phyloP scores from a whole-genome alignment of 2,888 invertebrate genomes.

The Torymus texanus region DNA sequence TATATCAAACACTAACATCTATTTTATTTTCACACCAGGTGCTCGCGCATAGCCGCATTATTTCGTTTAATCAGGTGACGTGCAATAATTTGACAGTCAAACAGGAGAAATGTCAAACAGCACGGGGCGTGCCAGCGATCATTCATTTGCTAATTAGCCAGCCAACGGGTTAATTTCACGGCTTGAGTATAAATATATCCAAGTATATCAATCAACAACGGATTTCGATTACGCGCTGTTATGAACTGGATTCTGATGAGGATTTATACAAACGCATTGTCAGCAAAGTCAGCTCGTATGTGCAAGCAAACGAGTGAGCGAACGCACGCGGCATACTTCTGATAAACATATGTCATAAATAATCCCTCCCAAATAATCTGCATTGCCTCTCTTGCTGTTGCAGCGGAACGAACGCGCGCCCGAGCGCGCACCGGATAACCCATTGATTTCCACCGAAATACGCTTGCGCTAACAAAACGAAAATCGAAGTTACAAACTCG shows the following conservation, averaged over 20 bases:
- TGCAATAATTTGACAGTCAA: background rate
- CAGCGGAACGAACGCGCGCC: background rate
- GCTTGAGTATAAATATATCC: slow-evolving; percentile 57
- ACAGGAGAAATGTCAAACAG: background rate
- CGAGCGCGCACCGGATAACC: background rate
- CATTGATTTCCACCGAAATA: slow-evolving; percentile 36
- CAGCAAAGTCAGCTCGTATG: slow-evolving; percentile 9
- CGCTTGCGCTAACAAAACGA: slow-evolving; percentile 23
- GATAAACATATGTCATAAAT: slow-evolving; percentile 41
- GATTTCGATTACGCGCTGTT: slow-evolving; percentile 24
- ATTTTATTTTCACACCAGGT: no score
- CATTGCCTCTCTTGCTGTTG: background rate
- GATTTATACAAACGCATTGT: slow-evolving; percentile 31
- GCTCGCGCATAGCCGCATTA: background rate
- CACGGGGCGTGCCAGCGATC: background rate
- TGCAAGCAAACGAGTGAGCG: no score
- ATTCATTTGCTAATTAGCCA: slow-evolving; percentile 53
- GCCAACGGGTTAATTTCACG: slow-evolving; percentile 58
- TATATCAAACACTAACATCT: no score
- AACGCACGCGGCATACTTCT: slow-evolving; percentile 17
- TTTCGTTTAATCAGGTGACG: background rate
- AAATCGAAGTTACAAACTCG: no score
- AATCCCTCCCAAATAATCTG: slow-evolving; percentile 28
- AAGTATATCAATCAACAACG: slow-evolving; percentile 44
- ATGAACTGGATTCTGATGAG: slow-evolving; percentile 11